These are phyloP conservation scores for Diarsia rubi DNA, from an alignment of 2,888 invertebrate genomes.

Conservation along the genomic window DNA sequence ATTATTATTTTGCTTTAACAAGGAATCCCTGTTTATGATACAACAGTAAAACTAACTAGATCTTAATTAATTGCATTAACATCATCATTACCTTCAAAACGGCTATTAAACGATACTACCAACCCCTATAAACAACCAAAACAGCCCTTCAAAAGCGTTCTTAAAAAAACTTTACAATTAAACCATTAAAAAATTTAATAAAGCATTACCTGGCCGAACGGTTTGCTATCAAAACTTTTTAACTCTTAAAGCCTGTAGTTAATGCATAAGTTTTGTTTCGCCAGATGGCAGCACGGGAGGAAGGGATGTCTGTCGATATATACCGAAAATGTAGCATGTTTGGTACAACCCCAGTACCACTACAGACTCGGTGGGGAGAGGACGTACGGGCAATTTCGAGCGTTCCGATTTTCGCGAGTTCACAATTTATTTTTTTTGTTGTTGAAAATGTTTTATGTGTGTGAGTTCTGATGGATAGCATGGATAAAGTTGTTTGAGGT, in stretches of 20 bases:
- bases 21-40: not conserved
- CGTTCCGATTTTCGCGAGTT: conserved; percentile 56
- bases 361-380: conserved; percentile 55
- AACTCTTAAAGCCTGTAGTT: conserved; percentile 66
- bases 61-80: conserved; percentile 19
- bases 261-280: conserved; percentile 74
- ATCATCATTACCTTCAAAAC: conserved; percentile 5
- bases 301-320: conserved; percentile 67
- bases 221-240: conserved; percentile 70
- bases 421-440: conserved; percentile 43
- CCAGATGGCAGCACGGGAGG: conserved; percentile 74
- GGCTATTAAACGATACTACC: conserved; percentile 13
- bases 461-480: conserved; percentile 57
- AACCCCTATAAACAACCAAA: conserved; percentile 30
- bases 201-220: conserved; percentile 58
- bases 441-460: conserved; percentile 55
- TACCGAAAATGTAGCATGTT: conserved; percentile 53
- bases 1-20: not conserved
- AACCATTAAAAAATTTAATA: conserved; percentile 61
- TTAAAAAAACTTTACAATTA: conserved; percentile 55
- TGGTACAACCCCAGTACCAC: conserved; percentile 66
- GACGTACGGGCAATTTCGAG: conserved; percentile 58
- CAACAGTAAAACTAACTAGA: not conserved
- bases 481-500: conserved; percentile 61
- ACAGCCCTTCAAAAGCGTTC: conserved; percentile 9